Evolutionary conservation across 2,888 invertebrate species (phyloP), one percentile per base, ranked within the genome.

Genomic region (Erannis defoliaria): DNA sequence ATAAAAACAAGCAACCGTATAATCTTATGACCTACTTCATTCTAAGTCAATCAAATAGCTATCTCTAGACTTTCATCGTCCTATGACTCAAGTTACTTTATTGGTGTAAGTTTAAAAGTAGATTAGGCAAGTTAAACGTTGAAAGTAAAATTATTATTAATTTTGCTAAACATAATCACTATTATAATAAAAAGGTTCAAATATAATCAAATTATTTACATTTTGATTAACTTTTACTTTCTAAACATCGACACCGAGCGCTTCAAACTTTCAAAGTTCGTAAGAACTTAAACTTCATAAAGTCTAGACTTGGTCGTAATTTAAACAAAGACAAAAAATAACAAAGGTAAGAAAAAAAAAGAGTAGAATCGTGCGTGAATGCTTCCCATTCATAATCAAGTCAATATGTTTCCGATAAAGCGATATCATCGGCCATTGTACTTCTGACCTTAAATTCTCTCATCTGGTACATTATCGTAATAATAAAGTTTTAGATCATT

Each of bases 351-450:
- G 19, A 31, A 49, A 19, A 16, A 48, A 46, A 48, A 56, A 40
- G 33, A 48, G 42, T 23, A 29, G 14, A 45, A 38, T 38, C 40
- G 14, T 40, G 55, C 48, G 48, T 48, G 21, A 18, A 14, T 31
- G 35, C 12, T 40, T 38, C 49, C 49, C 49, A 49, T 56, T 56
- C 14, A 56, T 40, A 49, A 49, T 56, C 49, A 42, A 23, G 18
- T 21, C 48, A 12, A 54, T 37, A 55, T 37, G 26, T 55, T 40
- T 37, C 12, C 16, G 49, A 49, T 21, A 49, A 19, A 33, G 33
- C 21, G 6, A 42, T 49, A 33, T 40, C 14, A 4, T n/a, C 23
- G 49, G 42, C 19, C 33, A 10, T 0, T 40, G 42, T 56, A 40
- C 56, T 56, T 33, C 10, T 42, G 33, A 49, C 56, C 49, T 49